phyloP scores from a whole-genome alignment of 2,888 invertebrate genomes.

The Pyrrhia umbra region DNA sequence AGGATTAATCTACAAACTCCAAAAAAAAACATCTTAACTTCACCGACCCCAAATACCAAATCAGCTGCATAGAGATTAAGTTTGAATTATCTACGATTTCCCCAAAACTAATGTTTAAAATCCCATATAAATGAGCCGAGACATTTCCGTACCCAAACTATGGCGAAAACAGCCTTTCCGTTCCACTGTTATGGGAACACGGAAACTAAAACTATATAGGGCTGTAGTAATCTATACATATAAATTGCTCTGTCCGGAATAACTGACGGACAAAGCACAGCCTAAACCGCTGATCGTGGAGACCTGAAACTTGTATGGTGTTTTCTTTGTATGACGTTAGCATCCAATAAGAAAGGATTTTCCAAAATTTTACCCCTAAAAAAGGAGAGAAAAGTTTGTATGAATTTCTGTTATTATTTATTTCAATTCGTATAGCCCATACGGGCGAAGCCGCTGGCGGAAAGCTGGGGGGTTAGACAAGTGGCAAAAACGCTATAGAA shows the following conservation, averaged over 20 bases:
- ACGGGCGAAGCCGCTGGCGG: too few species aligned
- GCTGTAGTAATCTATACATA: slow-evolving; percentile 22
- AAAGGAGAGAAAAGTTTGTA: too few species aligned
- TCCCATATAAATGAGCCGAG: slow-evolving; percentile 28
- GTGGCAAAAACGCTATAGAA: too few species aligned
- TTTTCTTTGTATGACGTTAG: neutral
- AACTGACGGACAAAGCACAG: too few species aligned
- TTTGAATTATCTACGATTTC: slow-evolving; percentile 48
- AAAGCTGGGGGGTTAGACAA: too few species aligned
- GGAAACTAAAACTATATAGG: slow-evolving; percentile 30
- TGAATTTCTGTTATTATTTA: too few species aligned
- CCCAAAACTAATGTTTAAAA: slow-evolving; percentile 42
- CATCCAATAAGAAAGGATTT: too few species aligned
- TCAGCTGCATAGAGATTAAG: slow-evolving; percentile 25
- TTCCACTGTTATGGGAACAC: slow-evolving; percentile 31
- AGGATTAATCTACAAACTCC: neutral
- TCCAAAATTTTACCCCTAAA: too few species aligned
- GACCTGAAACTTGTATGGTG: neutral
- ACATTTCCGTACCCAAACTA: slow-evolving; percentile 50
- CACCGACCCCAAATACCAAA: slow-evolving; percentile 1
- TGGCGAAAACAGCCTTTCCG: slow-evolving; percentile 34
- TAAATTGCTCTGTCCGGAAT: too few species aligned
- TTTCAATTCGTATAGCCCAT: too few species aligned
- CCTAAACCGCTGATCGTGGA: too few species aligned
- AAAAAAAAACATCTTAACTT: neutral